These are phyloP conservation scores for Spodoptera frugiperda DNA, from an alignment of 1,140 invertebrate species.

Conservation along the genomic window DNA sequence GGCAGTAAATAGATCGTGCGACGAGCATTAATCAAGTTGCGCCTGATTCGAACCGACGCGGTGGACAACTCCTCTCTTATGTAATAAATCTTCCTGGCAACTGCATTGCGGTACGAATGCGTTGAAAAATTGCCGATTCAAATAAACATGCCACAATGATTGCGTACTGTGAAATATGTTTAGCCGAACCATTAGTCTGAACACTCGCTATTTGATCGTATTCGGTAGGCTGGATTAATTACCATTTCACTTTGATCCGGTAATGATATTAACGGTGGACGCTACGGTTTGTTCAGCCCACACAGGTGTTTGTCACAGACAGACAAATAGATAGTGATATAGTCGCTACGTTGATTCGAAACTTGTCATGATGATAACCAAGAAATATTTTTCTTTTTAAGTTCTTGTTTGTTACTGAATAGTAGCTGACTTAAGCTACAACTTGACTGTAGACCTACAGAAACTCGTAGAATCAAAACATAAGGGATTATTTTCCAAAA, in stretches of 20 bases:
- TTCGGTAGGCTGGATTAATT: constrained; percentile 16
- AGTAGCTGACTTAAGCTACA: too few species aligned
- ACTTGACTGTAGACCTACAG: too few species aligned
- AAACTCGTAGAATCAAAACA: too few species aligned
- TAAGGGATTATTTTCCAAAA: too few species aligned
- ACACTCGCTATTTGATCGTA: constrained; percentile 1
- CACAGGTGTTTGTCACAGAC: constrained; percentile 19
- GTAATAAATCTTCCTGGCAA: constrained; percentile 78
- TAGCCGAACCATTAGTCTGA: constrained; percentile 35
- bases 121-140: constrained; percentile 80
- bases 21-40: constrained; percentile 74
- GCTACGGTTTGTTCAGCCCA: background rate
- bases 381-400: too few species aligned
- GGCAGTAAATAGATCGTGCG: constrained; percentile 75
- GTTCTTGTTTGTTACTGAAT: too few species aligned
- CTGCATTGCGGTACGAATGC: constrained; percentile 74
- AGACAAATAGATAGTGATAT: background rate
- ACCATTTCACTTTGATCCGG: constrained; percentile 17
- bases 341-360: too few species aligned
- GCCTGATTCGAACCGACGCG: constrained; percentile 68
- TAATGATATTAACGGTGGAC: constrained; percentile 17
- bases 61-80: constrained; percentile 63
- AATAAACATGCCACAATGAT: constrained; percentile 74
- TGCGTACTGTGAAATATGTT: constrained; percentile 55
- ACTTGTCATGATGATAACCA: background rate